Evolutionary conservation across 2,797 vertebrate species (phyloP).

Genomic region (Peromyscus aztecus): DNA sequence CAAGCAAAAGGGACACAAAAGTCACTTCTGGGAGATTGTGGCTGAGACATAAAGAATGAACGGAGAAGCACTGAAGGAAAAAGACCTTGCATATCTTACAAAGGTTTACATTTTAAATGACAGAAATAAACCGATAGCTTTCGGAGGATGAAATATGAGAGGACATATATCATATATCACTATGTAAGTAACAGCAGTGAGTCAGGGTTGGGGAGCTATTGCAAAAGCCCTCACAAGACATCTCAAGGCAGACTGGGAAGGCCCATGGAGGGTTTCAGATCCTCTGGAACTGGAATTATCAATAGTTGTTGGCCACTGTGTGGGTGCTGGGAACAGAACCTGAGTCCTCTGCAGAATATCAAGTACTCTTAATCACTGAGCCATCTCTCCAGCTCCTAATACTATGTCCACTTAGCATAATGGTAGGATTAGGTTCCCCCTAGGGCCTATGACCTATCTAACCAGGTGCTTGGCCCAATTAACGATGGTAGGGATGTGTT

Average conservation of each 20-base stretch:
- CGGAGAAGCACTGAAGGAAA: background rate
- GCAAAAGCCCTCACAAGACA: background rate
- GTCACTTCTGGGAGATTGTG: background rate
- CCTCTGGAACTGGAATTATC: background rate
- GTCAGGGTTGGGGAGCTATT: background rate
- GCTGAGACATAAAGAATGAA: background rate
- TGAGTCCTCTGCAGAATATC: background rate
- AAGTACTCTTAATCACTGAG: background rate
- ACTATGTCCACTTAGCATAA: background rate
- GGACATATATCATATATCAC: background rate
- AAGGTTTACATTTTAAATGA: background rate
- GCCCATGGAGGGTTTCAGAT: background rate
- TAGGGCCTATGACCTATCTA: background rate
- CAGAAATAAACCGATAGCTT: background rate
- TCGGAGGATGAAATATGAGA: background rate
- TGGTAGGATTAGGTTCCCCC: no score
- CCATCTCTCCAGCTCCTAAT: background rate
- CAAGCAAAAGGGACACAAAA: background rate
- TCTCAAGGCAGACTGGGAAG: background rate
- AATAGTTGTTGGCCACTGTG: background rate
- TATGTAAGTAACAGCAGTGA: background rate
- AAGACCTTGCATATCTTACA: accelerated
- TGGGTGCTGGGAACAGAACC: background rate
- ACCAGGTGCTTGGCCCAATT: no score
- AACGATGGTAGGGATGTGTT: background rate